These are phyloP conservation scores for Prenolepis imparis DNA, from an alignment of 2,888 invertebrate genomes.

Conservation along the genomic window DNA sequence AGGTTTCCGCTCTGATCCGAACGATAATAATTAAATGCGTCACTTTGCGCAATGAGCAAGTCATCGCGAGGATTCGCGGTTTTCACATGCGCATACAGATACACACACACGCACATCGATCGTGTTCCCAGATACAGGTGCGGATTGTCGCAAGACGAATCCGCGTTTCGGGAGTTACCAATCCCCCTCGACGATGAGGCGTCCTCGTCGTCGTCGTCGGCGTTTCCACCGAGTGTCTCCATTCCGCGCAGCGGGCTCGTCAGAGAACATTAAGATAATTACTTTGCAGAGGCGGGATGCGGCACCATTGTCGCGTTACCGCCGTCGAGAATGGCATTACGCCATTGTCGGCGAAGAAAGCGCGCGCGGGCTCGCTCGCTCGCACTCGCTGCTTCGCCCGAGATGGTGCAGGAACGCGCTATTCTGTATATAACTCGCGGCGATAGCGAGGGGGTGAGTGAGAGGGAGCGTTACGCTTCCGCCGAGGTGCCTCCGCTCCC, in stretches of 20 bases:
- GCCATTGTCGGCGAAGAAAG: slow-evolving; percentile 76
- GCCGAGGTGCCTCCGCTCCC: slow-evolving; percentile 53
- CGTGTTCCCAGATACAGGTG: slow-evolving; percentile 18
- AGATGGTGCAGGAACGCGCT: slow-evolving; percentile 44
- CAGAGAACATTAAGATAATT: slow-evolving; percentile 79
- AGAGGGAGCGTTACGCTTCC: slow-evolving; percentile 48
- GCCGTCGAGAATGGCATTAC: slow-evolving; percentile 78
- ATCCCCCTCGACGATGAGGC: neutral
- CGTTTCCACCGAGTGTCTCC: slow-evolving; percentile 63
- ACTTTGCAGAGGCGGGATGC: slow-evolving; percentile 78
- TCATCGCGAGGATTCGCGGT: slow-evolving; percentile 34
- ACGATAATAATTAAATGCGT: slow-evolving; percentile 37
- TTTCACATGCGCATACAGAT: neutral
- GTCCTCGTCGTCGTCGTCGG: slow-evolving; percentile 42
- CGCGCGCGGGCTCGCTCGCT: slow-evolving; percentile 55
- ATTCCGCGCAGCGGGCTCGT: slow-evolving; percentile 72
- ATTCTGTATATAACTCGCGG: slow-evolving; percentile 46
- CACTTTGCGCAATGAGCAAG: slow-evolving; percentile 35
- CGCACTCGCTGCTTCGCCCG: slow-evolving; percentile 41
- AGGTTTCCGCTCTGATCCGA: neutral
- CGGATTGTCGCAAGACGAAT: slow-evolving; percentile 51
- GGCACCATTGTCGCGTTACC: slow-evolving; percentile 76
- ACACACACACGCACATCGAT: slow-evolving; percentile 20
- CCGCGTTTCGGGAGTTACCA: slow-evolving; percentile 19
- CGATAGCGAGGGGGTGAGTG: slow-evolving; percentile 14